These are phyloP conservation scores for Talpa occidentalis DNA, from an alignment of 2,113 vertebrate species.

Conservation along the genomic window DNA sequence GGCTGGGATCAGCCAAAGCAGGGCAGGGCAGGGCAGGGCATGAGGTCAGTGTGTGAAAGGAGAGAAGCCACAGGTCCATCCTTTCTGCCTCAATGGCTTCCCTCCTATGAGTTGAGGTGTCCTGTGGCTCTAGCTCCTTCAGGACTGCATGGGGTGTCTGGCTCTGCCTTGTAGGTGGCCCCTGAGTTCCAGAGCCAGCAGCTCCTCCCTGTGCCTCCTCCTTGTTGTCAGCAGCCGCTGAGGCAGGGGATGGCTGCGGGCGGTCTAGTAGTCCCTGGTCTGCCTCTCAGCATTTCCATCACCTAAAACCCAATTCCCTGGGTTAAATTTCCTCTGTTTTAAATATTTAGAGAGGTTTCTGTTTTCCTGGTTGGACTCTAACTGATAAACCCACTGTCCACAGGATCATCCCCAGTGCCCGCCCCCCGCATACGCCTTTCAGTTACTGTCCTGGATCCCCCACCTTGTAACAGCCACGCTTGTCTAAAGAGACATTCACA, in stretches of 20 bases:
- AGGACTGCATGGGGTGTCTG: not conserved
- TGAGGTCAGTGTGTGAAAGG: not conserved
- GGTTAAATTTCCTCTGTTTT: not conserved
- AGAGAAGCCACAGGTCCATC: not conserved
- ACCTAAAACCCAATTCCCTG: not conserved
- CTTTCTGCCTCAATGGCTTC: not conserved
- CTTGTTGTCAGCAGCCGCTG: not conserved
- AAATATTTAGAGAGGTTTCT: not conserved
- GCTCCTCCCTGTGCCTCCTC: not conserved
- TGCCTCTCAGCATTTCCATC: not conserved
- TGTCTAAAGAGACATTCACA: too few relatives aligned
- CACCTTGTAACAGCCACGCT: too few relatives aligned
- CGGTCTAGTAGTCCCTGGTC: not conserved
- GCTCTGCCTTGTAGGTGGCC: not conserved
- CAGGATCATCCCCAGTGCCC: not conserved
- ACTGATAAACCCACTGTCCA: not conserved
- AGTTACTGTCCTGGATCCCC: not conserved
- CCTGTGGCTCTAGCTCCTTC: not conserved
- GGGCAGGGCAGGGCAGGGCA: too few relatives aligned
- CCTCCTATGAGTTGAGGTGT: not conserved
- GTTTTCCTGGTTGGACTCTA: not conserved
- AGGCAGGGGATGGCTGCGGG: not conserved
- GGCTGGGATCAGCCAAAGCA: not conserved
- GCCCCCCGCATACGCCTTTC: too few relatives aligned
- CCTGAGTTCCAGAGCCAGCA: not conserved